These are phyloP conservation scores for Dermatemys mawii DNA, from an alignment of 2,113 vertebrate species.

Conservation along the genomic window DNA sequence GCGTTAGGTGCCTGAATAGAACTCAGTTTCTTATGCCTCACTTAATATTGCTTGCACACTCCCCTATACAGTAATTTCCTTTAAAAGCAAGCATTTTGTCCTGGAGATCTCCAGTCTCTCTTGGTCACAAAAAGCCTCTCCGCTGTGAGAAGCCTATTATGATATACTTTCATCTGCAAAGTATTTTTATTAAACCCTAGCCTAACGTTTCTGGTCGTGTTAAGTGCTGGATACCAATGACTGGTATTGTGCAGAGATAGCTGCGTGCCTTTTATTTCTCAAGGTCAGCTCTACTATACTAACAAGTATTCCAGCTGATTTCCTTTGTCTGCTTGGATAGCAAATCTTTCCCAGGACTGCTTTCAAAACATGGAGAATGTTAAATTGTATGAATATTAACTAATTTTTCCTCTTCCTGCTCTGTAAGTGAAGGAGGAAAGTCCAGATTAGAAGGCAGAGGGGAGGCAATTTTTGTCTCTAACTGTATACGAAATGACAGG, in stretches of 20 bases:
- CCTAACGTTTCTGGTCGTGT: not conserved
- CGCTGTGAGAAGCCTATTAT: not conserved
- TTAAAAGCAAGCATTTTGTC: not conserved
- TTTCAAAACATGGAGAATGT: not conserved
- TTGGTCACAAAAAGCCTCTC: not conserved
- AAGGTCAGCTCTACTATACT: not conserved
- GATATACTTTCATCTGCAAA: not conserved
- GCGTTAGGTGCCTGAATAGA: accelerated
- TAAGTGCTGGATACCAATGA: not conserved
- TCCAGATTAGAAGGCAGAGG: not conserved
- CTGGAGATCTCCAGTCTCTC: not conserved
- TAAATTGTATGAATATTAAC: not conserved
- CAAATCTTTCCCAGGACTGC: not conserved
- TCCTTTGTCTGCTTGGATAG: not conserved
- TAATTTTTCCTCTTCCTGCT: not conserved
- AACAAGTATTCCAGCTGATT: not conserved
- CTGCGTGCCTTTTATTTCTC: not conserved
- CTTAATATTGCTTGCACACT: accelerated
- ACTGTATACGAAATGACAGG: not conserved
- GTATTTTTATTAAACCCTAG: not conserved
- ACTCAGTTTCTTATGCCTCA: not conserved
- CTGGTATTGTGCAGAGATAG: not conserved
- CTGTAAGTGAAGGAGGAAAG: not conserved
- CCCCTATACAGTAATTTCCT: not conserved
- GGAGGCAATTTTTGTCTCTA: not conserved